Evolutionary conservation across 2,888 invertebrate genomes (phyloP), one percentile per base, ranked within the genome.

Genomic region (Callinectes sapidus): DNA sequence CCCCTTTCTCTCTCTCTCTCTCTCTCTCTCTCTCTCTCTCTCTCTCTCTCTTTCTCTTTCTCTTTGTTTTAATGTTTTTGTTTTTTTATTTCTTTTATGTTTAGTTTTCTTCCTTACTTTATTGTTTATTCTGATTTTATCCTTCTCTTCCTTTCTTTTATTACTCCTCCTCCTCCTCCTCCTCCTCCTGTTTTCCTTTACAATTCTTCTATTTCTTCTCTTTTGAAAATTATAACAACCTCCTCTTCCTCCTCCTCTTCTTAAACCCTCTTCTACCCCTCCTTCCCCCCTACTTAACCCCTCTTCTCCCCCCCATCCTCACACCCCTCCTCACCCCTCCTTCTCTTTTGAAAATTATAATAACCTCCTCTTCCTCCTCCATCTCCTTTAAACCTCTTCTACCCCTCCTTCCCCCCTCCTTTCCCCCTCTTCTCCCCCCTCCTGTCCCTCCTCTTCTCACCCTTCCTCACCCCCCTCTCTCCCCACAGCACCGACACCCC

Each of bases 401-500:
- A 1, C 23, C n/a, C 1, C n/a, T n/a, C 23, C 71, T 8, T 39
- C 23, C 39, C 39, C 39, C 39, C 5, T 5, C 39, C 39, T 5
- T 39, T 39, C 39, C 39, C 5, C 39, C 39, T 39, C 39, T 5
- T 39, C 39, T 3, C 71, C n/a, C 71, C 23, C n/a, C 23, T 2
- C 23, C 23, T 71, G 0, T n/a, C 23, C 16, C 6, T n/a, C 16
- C 71, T n/a, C 18, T 23, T 39, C 39, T 3, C 39, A 39, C 39
- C 39, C 39, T 39, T 5, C 71, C 71, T n/a, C 71, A 28, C 3
- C 28, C 28, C n/a, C 71, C 6, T 71, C 71, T 8, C n/a, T n/a
- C 28, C 28, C 71, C 71, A 55, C 95, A 98, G 98, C 89, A 97
- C 97, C 93, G 99, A 99, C 96, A 97, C 98, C 0, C 96, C 96